A percentile compares a stretch with the other conserved stretches of the same genome.
Conservation (phyloP, 2,888 invertebrate genomes). For the Leptothorax acervorum region DNA sequence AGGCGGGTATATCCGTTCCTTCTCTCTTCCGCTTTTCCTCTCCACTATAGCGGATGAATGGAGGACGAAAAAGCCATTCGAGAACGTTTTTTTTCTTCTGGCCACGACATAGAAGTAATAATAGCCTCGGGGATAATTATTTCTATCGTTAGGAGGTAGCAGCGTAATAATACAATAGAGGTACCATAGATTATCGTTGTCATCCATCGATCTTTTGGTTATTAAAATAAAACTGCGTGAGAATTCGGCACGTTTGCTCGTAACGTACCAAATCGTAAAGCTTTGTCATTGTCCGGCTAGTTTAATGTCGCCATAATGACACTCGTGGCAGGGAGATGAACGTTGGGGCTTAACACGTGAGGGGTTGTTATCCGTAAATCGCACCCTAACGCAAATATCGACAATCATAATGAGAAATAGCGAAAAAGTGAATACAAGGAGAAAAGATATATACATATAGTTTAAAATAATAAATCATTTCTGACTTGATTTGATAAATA, state of each 20-base stretch:
- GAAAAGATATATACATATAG: neutral
- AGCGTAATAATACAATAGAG: neutral
- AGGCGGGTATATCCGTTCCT: neutral
- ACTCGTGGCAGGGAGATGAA: slow-evolving; percentile 24
- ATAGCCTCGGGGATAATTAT: neutral
- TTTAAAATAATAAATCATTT: slow-evolving; percentile 4
- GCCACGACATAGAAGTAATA: neutral
- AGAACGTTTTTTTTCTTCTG: neutral
- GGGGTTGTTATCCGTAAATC: slow-evolving; percentile 74
- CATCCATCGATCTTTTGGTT: slow-evolving; percentile 75
- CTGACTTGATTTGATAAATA: neutral
- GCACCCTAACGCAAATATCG: slow-evolving; percentile 69
- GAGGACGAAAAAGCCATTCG: neutral
- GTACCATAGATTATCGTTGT: slow-evolving; percentile 27
- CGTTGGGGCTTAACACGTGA: slow-evolving; percentile 51
- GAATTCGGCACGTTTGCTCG: slow-evolving; percentile 66
- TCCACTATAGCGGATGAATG: neutral
- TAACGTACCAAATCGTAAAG: slow-evolving; percentile 69
- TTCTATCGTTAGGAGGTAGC: neutral
- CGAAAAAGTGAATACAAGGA: slow-evolving; percentile 59
- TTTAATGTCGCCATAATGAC: slow-evolving; percentile 77
- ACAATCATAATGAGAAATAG: slow-evolving; percentile 46
- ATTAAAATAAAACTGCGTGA: slow-evolving; percentile 79
- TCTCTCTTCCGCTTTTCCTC: neutral
- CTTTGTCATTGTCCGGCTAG: slow-evolving; percentile 77